Conservation (phyloP, 2,113 vertebrate genomes). For the Anguilla rostrata region DNA sequence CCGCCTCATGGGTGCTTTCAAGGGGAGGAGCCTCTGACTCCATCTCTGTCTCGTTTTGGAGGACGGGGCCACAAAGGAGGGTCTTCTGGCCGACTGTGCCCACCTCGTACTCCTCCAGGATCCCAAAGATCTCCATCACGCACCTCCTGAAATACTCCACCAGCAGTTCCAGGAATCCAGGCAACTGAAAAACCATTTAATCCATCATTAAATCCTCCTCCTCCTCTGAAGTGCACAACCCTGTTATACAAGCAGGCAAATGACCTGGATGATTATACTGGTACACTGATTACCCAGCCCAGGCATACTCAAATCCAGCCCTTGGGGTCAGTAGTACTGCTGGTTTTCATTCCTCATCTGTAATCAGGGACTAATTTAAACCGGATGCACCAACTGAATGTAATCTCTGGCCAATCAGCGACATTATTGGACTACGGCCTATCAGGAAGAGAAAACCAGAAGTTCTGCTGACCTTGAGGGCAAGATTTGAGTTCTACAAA, state of each 20-base stretch:
- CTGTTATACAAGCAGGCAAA: background rate
- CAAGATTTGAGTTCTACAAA: no score
- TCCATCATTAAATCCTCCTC: slow-evolving; percentile 40
- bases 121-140: slow-evolving; percentile 96
- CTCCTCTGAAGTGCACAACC: slow-evolving; percentile 18
- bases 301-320: no score
- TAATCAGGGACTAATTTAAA: no score
- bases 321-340: no score
- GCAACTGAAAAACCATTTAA: slow-evolving; percentile 73
- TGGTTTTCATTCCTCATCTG: no score
- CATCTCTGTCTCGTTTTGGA: slow-evolving; percentile 42
- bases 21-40: slow-evolving; percentile 16
- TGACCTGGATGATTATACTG: background rate
- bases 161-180: slow-evolving; percentile 94
- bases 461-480: no score
- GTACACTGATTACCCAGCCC: no score
- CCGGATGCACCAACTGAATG: no score
- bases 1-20: slow-evolving; percentile 33
- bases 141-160: slow-evolving; percentile 96
- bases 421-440: no score
- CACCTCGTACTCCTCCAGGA: slow-evolving; percentile 93
- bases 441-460: no score
- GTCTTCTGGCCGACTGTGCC: slow-evolving; percentile 81
- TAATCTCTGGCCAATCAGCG: no score
- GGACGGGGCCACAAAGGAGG: slow-evolving; percentile 51